phyloP scores from a whole-genome alignment of 1,140 invertebrate species.

The Catajapyx aquilonaris region DNA sequence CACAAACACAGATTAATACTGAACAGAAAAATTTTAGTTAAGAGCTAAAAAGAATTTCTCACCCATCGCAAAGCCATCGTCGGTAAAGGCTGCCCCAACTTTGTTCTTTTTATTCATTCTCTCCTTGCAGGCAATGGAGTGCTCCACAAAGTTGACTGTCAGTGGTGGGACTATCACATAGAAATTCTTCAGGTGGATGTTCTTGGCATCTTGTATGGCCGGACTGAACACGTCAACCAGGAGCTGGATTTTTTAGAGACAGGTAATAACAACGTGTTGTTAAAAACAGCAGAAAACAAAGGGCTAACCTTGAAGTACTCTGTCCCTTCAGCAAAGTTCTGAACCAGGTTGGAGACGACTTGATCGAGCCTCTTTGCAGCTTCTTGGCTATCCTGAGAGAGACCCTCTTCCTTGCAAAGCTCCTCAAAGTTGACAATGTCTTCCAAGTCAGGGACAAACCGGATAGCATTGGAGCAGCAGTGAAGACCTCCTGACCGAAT shows the following conservation, averaged over 20 bases:
- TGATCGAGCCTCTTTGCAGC: conserved; percentile 51
- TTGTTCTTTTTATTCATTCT: conserved; percentile 72
- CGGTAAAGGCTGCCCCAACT: conserved; percentile 71
- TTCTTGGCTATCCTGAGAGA: conserved; percentile 33
- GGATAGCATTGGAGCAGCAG: conserved; percentile 72
- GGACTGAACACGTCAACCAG: conserved; percentile 81
- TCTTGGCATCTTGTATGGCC: conserved; percentile 65
- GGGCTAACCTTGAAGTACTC: conserved; percentile 69
- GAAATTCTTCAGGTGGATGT: conserved; percentile 81
- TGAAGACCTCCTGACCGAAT: conserved; percentile 84
- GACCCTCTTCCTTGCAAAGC: conserved; percentile 28
- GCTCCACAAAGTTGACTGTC: conserved; percentile 86
- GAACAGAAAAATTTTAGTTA: too few species aligned
- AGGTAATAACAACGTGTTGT: too few species aligned
- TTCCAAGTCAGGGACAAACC: conserved; percentile 72
- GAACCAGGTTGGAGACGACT: conserved; percentile 51
- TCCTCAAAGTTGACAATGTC: conserved; percentile 38
- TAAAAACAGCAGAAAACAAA: not conserved
- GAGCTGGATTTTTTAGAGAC: conserved; percentile 26
- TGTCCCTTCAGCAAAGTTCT: conserved; percentile 78
- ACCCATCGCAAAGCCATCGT: conserved; percentile 97
- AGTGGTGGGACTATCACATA: conserved; percentile 83
- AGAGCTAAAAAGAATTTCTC: too few species aligned
- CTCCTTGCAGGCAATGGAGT: conserved; percentile 79
- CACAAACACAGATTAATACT: too few species aligned